These are phyloP conservation scores for Chironomus striatipennis DNA, from an alignment of 1,140 invertebrate genomes.

Conservation along the genomic window DNA sequence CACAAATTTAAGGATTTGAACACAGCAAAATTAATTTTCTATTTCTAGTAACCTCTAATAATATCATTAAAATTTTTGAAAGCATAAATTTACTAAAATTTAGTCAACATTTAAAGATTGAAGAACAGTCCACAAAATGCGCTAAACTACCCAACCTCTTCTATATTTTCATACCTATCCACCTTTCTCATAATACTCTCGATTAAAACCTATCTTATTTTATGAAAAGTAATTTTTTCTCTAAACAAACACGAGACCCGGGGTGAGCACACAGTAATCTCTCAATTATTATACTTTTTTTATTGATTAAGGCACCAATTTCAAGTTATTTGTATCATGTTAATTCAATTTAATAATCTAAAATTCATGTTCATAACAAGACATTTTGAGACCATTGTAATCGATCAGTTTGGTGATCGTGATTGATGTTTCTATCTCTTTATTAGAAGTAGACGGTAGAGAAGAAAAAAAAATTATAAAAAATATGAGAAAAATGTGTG, in stretches of 20 bases:
- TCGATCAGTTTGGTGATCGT: neutral
- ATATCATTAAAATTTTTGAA: too few relatives aligned
- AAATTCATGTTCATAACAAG: constrained; percentile 18
- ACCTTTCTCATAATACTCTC: neutral
- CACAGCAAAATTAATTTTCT: too few relatives aligned
- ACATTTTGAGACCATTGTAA: constrained; percentile 17
- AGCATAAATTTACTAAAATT: too few relatives aligned
- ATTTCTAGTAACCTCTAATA: too few relatives aligned
- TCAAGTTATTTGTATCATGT: constrained; percentile 5
- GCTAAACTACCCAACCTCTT: too few relatives aligned
- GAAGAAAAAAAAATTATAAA: too few relatives aligned
- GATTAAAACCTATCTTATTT: constrained; percentile 11
- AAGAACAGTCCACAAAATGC: too few relatives aligned
- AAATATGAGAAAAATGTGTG: too few relatives aligned
- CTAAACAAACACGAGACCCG: constrained; percentile 12
- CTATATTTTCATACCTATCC: too few relatives aligned
- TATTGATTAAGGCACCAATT: neutral
- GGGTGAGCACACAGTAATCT: neutral
- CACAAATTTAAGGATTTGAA: too few relatives aligned
- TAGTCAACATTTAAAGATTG: too few relatives aligned
- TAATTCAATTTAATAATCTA: neutral
- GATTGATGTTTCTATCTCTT: constrained; percentile 15
- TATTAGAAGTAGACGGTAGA: neutral
- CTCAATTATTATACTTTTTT: neutral
- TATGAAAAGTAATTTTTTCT: constrained; percentile 7